Evolutionary conservation across 92 coral and sea anemone genomes (phyloP), one percentile per base, ranked within the genome.

Genomic region (Plumapathes pennacea): DNA sequence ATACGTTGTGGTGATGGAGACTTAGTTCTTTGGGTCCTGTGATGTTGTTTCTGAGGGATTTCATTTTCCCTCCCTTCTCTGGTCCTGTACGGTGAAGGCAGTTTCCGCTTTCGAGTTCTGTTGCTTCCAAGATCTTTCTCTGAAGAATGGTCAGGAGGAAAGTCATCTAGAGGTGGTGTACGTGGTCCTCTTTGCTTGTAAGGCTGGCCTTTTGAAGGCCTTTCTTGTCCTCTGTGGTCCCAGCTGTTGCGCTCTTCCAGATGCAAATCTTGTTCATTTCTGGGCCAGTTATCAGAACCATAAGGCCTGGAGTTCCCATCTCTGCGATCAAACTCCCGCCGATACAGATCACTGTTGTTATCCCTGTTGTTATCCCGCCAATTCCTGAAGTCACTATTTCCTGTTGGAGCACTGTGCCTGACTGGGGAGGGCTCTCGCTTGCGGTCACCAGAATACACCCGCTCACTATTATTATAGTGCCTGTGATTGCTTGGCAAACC

Each of bases 1-100:
- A 71, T 46, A 41, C 76, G 89, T 52, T 77, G 66, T 33, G 96
- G 96, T 27, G 96, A 83, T 39, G 89, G 89, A 52, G 96, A 77
- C 57, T 80, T 73, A 67, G 90, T 88, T 69, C 96, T 77, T 78
- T 89, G 82, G 49, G 71, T 84, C 66, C 80, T 79, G 30, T 60
- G 90, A 17, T 71, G 90, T n/a, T n/a, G n/a, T 67, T 88, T 88
- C 5, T 80, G 55, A 44, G 74, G 89, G 42, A 69, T 78, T 20
- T 71, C 79, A 17, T 72, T 75, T 21, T 77, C 81, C 66, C 64
- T 69, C 76, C 32, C 67, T 27, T 69, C 86, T 55, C 55, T 85
- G 56, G 62, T 75, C 77, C 83, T 46, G 68, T 77, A 63, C 36
- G 85, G 80, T 17, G 94, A 85, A 10, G 75, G 86, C 10, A 62